Base-by-base conservation (phyloP, 1,140 invertebrate species). In the Drosophila malerkotliana region DNA sequence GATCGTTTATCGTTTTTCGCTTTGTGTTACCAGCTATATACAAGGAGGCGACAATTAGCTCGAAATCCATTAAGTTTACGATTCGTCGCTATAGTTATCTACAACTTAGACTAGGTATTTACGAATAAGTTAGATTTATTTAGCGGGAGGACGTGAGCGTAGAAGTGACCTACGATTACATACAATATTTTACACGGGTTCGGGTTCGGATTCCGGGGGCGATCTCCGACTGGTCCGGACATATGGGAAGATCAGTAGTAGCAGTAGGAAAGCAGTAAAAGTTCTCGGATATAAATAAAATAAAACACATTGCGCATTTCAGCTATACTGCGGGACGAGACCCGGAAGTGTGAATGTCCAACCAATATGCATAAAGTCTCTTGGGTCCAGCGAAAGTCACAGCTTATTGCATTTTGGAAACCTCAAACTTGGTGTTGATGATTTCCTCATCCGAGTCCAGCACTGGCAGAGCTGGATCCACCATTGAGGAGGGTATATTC, bases 401-500 rank as follows among this genome's bases (percentile, higher is more conserved):
- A 62, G 83, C 54, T 79, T 85, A 85, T 93, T 98, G 96, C 97
- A 98, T 98, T 93, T 98, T 98, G 37, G 96, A 97, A 59, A 97
- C 95, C 93, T 98, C 97, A 93, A 97, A 97, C 92, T 96, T 96
- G 4, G 96, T 96, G 77, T 95, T 97, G 90, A 97, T 95, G 24
- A 98, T 94, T 92, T 98, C 97, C 92, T 98, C 97, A 91, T 98
- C 97, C 0, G 97, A 98, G 92, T 98, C 97, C 14, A 98, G 92
- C 21, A 97, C 94, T 1, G 97, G 96, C 24, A 98, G 92, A 10
- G 96, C 94, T 32, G 94, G 93, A 92, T 96, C 95, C 64, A 93
- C 94, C 60, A 96, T 92, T 54, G 96, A 95, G 21, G 95, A 93
- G 30, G 96, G 96, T 79, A 98, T 97, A 91, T 98, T 97, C 85